Evolutionary conservation across 2,113 vertebrate genomes (phyloP), one percentile per base, ranked within the genome.

Genomic region (Leptocoma aspasia): DNA sequence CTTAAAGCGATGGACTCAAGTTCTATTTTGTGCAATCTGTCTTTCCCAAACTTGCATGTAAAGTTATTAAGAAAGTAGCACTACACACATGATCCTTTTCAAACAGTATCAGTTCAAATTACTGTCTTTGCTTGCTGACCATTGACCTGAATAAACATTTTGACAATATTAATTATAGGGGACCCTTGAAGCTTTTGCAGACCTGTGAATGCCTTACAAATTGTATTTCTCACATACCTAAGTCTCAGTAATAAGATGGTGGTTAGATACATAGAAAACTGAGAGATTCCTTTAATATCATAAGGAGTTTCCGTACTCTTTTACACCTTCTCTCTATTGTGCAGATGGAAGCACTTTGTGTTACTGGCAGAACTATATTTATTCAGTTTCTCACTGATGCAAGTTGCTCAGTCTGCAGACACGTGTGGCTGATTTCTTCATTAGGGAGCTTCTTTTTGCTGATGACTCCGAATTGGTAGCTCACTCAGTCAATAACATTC

Each of bases 391-490:
- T 86, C 63, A 88, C 75, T 66, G 79, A 88, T 81, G 59, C 45
- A 86, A 70, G 68, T 88, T 86, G 79, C 73, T 90, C 82, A 47
- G 23, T 50, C 82, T 92, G 76, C 71, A 94, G 88, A 92, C 81
- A 88, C 10, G 3, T 88, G 63, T 90, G 90, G 86, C 89, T 92
- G 79, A 90, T 92, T 97, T 92, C 86, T 92, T 94, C 92, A 93
- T 95, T 88, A 96, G 71, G 23, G 45, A 92, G 71, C 68, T 90
- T 9, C 79, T 93, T 96, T 95, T 66, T 95, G 94, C 88, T 94
- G 92, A 93, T 95, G 88, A 66, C 68, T 83, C 23, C 57, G 90
- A 95, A 73, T 54, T 96, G 90, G 88, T 80, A 92, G 88, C 82
- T 92, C 50, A 56, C n/a, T 72, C 68, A 86, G 72, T 94, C 92